A percentile compares a stretch with the other conserved stretches of the same genome.
Conservation (phyloP, 2,797 vertebrate species). For the Gallirallus australis region DNA sequence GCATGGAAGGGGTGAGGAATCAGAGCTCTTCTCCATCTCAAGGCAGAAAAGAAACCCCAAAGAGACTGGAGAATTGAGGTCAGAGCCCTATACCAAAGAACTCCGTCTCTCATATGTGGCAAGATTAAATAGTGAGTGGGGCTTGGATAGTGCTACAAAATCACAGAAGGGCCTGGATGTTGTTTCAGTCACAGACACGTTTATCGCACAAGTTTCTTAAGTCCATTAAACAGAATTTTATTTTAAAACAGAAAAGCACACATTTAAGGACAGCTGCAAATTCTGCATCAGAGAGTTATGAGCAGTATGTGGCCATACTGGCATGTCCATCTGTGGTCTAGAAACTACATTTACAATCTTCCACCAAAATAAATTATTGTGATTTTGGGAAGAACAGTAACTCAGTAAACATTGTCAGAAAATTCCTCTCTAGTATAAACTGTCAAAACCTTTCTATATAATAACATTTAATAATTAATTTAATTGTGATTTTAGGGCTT, state of each 20-base stretch:
- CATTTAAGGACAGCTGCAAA: not conserved
- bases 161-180: not conserved
- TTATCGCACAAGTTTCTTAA: not conserved
- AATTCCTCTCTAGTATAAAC: not conserved
- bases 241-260: not conserved
- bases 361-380: not conserved
- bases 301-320: not conserved
- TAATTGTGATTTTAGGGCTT: not conserved
- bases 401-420: not conserved
- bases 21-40: not conserved
- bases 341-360: not conserved
- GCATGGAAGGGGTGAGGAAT: not conserved
- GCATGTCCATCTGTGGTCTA: not conserved
- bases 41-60: not conserved
- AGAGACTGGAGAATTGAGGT: not conserved
- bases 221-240: not conserved
- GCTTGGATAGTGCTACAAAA: not conserved
- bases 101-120: fast-evolving
- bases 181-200: not conserved
- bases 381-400: not conserved
- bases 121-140: not conserved
- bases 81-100: not conserved
- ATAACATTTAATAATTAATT: too few relatives aligned
- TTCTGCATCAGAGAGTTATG: not conserved
- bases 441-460: not conserved